phyloP scores from a whole-genome alignment of 2,888 invertebrate genomes.

The Andrena bicolor region DNA sequence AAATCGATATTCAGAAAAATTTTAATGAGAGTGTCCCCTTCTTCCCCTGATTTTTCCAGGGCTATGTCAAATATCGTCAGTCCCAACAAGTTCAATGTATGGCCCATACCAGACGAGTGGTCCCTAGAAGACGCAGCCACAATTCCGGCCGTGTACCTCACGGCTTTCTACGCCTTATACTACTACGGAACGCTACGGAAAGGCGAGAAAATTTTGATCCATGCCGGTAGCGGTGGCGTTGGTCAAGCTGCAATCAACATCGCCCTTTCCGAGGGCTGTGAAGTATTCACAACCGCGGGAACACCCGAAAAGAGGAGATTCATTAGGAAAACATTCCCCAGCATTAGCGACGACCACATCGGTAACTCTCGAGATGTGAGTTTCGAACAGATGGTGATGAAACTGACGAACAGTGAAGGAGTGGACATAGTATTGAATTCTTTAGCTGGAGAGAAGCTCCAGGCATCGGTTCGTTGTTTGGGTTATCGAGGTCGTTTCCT shows the following conservation, averaged over 20 bases:
- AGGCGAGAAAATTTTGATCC: conserved; percentile 85
- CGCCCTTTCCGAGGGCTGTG: conserved; percentile 87
- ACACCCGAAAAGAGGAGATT: conserved; percentile 86
- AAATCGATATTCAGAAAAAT: too few species aligned
- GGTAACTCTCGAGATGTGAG: conserved; percentile 94
- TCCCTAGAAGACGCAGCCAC: conserved; percentile 89
- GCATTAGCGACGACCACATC: conserved; percentile 88
- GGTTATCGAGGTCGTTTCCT: conserved; percentile 89
- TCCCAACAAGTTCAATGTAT: conserved; percentile 68
- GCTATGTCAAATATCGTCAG: conserved; percentile 36
- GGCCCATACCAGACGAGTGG: conserved; percentile 88
- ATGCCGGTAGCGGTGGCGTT: conserved; percentile 87
- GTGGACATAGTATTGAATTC: conserved; percentile 97
- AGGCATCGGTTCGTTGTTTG: conserved; percentile 89
- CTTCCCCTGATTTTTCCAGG: conserved; percentile 16
- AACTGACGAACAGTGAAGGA: conserved; percentile 93
- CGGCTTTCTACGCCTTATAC: conserved; percentile 87
- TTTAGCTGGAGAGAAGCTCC: conserved; percentile 96
- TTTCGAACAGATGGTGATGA: conserved; percentile 94
- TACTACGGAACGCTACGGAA: conserved; percentile 86
- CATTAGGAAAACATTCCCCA: conserved; percentile 87
- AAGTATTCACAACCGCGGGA: conserved; percentile 88
- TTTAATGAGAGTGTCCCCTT: too few species aligned
- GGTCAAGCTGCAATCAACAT: conserved; percentile 90
- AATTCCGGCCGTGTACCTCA: conserved; percentile 88